phyloP scores from a whole-genome alignment of 2,797 vertebrate species.

The Dendrocincla tyrannina region DNA sequence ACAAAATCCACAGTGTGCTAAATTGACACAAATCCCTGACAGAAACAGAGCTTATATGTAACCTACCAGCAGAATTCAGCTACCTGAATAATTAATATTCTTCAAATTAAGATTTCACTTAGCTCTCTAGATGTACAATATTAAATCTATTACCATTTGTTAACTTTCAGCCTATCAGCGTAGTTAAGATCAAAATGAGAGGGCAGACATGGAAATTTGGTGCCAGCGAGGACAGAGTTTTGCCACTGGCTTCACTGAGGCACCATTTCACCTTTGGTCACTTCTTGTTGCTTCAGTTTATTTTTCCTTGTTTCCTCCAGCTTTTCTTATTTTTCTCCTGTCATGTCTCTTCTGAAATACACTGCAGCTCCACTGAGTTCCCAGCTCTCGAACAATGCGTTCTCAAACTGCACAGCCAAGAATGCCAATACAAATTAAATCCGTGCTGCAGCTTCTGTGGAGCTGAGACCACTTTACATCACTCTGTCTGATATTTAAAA shows the following conservation, averaged over 20 bases:
- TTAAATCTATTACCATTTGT: neutral
- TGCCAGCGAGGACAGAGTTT: neutral
- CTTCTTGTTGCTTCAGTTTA: neutral
- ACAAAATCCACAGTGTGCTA: neutral
- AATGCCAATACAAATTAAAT: conserved; percentile 5
- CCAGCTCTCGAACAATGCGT: neutral
- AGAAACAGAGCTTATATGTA: conserved; percentile 27
- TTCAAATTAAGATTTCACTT: conserved; percentile 26
- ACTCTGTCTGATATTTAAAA: neutral
- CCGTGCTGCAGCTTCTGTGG: neutral
- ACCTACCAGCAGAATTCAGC: conserved; percentile 13
- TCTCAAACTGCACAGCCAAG: neutral
- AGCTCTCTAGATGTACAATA: neutral
- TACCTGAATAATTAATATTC: conserved; percentile 41
- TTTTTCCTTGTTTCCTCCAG: neutral
- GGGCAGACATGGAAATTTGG: neutral
- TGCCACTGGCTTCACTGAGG: neutral
- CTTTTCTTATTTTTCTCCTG: neutral
- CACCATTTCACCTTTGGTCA: neutral
- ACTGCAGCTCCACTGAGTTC: neutral
- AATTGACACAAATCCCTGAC: conserved; percentile 1
- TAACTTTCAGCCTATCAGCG: neutral
- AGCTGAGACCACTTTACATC: neutral
- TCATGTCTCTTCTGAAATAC: neutral
- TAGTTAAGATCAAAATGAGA: neutral